Evolutionary conservation across 2,797 vertebrate species (phyloP).

Genomic region (Schizothorax lantsangensis): DNA sequence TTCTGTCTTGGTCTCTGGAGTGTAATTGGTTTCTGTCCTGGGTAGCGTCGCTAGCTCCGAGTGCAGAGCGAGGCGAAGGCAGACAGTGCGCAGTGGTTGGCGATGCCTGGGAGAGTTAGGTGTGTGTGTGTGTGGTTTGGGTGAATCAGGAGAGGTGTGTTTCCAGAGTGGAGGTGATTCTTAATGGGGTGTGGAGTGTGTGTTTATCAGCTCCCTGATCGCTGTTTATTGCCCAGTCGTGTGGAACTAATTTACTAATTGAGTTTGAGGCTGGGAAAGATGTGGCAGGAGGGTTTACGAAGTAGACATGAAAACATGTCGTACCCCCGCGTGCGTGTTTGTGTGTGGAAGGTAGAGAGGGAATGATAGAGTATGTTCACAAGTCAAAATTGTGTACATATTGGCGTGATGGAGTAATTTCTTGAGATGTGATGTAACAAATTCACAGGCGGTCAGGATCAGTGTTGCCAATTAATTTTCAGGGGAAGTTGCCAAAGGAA

Average conservation of each 20-base stretch:
- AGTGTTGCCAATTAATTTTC: no score
- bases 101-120: constrained; percentile 40
- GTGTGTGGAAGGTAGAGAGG: constrained; percentile 17
- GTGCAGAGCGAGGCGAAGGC: constrained; percentile 26
- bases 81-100: constrained; percentile 38
- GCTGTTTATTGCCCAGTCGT: constrained; percentile 81
- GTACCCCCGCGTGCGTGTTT: constrained; percentile 8
- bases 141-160: constrained; percentile 66
- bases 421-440: background rate
- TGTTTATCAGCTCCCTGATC: constrained; percentile 79
- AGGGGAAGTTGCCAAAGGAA: no score
- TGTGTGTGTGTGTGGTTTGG: constrained; percentile 51
- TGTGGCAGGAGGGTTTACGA: constrained; percentile 47
- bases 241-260: constrained; percentile 86
- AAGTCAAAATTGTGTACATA: background rate
- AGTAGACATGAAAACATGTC: constrained; percentile 36
- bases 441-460: background rate
- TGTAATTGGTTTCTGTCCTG: constrained; percentile 57
- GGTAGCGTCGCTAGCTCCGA: constrained; percentile 42
- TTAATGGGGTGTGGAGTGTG: constrained; percentile 78
- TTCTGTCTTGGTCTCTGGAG: constrained; percentile 48
- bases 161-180: constrained; percentile 66
- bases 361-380: constrained; percentile 21
- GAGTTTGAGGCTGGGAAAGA: constrained; percentile 77
- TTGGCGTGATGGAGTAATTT: background rate